Base-by-base conservation (phyloP, 2,797 vertebrate species). In the Crossoptilon crossoptilon region DNA sequence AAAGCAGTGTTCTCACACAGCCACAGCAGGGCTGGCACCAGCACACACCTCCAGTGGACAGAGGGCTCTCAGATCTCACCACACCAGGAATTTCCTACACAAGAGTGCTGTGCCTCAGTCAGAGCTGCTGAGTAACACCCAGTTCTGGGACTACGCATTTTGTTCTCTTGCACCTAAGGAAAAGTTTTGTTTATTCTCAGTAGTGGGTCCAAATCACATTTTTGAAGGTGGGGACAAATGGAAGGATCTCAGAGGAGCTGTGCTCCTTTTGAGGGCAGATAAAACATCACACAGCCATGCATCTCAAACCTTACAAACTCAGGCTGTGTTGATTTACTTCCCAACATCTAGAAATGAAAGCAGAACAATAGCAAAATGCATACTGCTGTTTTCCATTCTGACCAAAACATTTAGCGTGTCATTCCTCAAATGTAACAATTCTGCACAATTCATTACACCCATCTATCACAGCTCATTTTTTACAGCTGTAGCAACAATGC, bases 381-480 rank as follows among this genome's bases (percentile, higher is more conserved):
- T 2, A 27, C 26, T 33, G 6, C 39, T 63, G 1, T 88, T 95
- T 88, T 87, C 73, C 80, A 48, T 84, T 76, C 82, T 92, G 73
- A 78, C 46, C 91, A 79, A 87, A 88, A 84, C 46, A 69, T 90
- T 88, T 74, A 56, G 27, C 37, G 71, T 77, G 49, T 26, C 76
- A 55, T 69, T 87, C 49, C 76, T 94, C 84, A 74, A 33, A 87
- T 48, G 35, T 19, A 87, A 83, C 19, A 3, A 75, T 27, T 81
- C 49, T 72, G 80, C 80, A 87, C 77, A 76, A 90, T 88, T 93
- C 81, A 88, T 77, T 94, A 66, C 66, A 80, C 16, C 23, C n/a
- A 88, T 90, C 43, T 48, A 87, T 71, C 77, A 62, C n/a, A 82
- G 46, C 37, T 93, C 66, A 58, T 93, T 90, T 88, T 93, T 87